Base-by-base conservation (phyloP, 1,140 invertebrate species). In the Trichonephila inaurata region DNA sequence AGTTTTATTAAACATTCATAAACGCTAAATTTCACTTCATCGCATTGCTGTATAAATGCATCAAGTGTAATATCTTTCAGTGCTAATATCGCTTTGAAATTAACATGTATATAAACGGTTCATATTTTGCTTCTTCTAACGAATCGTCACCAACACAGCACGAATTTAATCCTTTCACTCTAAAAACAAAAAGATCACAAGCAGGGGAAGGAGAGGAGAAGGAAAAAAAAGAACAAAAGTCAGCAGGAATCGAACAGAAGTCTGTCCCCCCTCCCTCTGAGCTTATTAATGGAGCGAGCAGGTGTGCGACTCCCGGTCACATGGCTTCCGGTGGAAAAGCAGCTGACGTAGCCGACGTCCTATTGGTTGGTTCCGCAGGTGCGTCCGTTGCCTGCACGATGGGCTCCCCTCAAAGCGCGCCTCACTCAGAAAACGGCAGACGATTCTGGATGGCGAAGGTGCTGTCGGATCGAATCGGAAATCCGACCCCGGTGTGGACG, bases 401-500 rank as follows among this genome's bases (percentile, higher is more conserved):
- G 51, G 10, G 51, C 7, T 33, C 72, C 28, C 72, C 72, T 40
- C 14, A 28, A 77, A 77, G 72, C 72, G 72, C 72, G 72, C 72
- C 72, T 77, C 72, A 33, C 72, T 77, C 69, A 28, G 72, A 77
- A 64, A 77, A 14, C 24, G 33, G 33, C 72, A 77, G 72, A 77
- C 72, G 72, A 77, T 77, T 77, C 72, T 77, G 24, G 82, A 83
- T 83, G 82, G 82, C 82, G 82, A 83, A 83, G 82, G 82, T 83
- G 44, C 44, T 60, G 51, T 51, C 82, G 44, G 82, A 83, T 60
- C 82, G 44, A 58, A 77, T 77, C 72, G 72, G 72, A 40, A 33
- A 10, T 77, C 82, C 82, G 21, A 58, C 82, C 82, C 40, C 40
- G 40, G 82, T 83, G 82, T 83, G 82, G 82, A 83, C 82, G 16